Percentiles rank a stretch among this genome's conserved stretches.
phyloP scores from a whole-genome alignment of 2,888 invertebrate genomes.

The Macrophya alboannulata region DNA sequence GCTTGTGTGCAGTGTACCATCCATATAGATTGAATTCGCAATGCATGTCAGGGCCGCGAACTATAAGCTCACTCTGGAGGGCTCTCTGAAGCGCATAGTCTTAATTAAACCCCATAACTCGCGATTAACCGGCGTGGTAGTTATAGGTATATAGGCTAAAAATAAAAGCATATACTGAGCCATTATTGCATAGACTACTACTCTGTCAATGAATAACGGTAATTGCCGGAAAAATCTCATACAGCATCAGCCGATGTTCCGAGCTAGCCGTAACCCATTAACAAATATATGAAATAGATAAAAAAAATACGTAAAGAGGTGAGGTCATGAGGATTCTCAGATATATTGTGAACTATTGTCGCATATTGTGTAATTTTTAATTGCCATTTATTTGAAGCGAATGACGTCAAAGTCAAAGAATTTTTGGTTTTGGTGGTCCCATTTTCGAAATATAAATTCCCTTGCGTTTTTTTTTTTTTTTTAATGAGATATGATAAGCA shows the following conservation, averaged over 20 bases:
- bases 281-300: not conserved
- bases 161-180: slow-evolving; percentile 4
- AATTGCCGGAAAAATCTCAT: slow-evolving; percentile 26
- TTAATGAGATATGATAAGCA: no score
- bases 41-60: slow-evolving; percentile 76
- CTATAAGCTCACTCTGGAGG: slow-evolving; percentile 62
- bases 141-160: slow-evolving; percentile 14
- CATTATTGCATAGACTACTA: slow-evolving; percentile 16
- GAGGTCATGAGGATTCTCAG: not conserved
- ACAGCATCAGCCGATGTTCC: not conserved
- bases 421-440: not conserved
- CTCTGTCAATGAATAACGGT: slow-evolving; percentile 22
- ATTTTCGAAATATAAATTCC: not conserved
- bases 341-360: not conserved
- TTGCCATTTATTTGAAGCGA: not conserved
- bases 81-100: slow-evolving; percentile 67
- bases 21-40: slow-evolving; percentile 59
- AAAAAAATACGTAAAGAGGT: not conserved
- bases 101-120: slow-evolving; percentile 76
- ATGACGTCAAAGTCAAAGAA: not conserved
- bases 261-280: not conserved
- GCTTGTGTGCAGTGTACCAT: not conserved
- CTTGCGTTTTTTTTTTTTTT: no score
- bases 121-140: slow-evolving; percentile 69
- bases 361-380: no score